Evolutionary conservation across 2,797 vertebrate genomes (phyloP), one percentile per base, ranked within the genome.

Genomic region (Danio kyathit): DNA sequence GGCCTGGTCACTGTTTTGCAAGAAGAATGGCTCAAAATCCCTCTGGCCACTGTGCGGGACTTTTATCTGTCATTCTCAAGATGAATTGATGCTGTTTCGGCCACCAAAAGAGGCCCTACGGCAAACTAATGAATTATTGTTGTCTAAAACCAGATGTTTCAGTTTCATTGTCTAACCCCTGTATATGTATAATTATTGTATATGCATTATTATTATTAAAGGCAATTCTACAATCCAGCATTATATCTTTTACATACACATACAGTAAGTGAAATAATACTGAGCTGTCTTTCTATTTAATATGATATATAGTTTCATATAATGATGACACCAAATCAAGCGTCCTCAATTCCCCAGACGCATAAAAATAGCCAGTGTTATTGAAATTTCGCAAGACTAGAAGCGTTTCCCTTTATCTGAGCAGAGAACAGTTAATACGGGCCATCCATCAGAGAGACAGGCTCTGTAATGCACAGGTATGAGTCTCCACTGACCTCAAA

Each of bases 361-460:
- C n/a, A 52, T 17, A 6, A 44, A 43, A 43, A 43, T n/a, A 64
- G 46, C 9, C 51, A 29, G 8, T 2, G 1, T 60, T 21, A 19
- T 43, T 66, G 17, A 59, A 77, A 38, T 69, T 29, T 48, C 5
- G 7, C 29, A 51, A 13, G 48, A 16, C 17, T 77, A 12, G 75
- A 14, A 0, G 3, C 0, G 21, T 12, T 71, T 44, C 1, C 8
- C 14, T 59, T 78, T 17, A 49, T 60, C 38, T 44, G 66, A 63
- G 38, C 38, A 21, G 57, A 71, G 40, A 21, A 51, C 44, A 43
- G 65, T 48, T 71, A 79, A 70, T 70, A 19, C 6, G 61, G 51
- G 56, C 48, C 65, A 63, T 79, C 48, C 17, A 71, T 71, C 66
- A 71, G n/a, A 71, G 56, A 71, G 57, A 71, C 76, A 71, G 48